A percentile compares a stretch with the other conserved stretches of the same genome.
These are phyloP conservation scores for Bombus sylvicola DNA, from an alignment of 1,140 invertebrate genomes.

Conservation along the genomic window DNA sequence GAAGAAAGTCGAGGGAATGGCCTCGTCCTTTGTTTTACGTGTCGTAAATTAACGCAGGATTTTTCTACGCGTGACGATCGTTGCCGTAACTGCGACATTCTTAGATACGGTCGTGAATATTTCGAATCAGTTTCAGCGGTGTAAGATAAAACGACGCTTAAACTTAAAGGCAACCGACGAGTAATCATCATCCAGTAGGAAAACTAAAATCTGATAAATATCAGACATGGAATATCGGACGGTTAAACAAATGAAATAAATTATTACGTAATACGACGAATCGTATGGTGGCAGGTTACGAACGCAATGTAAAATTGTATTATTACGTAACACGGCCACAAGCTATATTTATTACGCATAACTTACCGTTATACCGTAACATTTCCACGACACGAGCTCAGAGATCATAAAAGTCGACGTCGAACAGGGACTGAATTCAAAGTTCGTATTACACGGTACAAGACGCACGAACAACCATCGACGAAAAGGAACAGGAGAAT, in stretches of 20 bases:
- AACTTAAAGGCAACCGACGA: too few species aligned
- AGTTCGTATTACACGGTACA: background rate
- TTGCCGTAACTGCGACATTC: background rate
- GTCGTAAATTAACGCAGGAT: background rate
- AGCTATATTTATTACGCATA: background rate
- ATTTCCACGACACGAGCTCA: background rate
- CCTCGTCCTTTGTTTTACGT: background rate
- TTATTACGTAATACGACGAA: background rate
- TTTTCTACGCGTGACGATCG: background rate
- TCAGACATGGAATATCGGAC: background rate
- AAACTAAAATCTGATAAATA: background rate
- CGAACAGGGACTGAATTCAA: background rate
- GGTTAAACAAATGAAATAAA: background rate
- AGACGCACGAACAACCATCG: background rate
- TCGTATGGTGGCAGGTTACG: background rate
- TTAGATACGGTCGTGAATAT: background rate
- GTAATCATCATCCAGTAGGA: too few species aligned
- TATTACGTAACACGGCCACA: background rate
- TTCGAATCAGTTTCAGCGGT: too few species aligned
- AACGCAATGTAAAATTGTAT: background rate
- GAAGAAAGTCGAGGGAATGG: background rate
- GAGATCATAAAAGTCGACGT: background rate
- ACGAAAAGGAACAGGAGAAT: conserved; percentile 41
- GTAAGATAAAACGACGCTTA: too few species aligned
- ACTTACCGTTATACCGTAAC: background rate